Percentiles rank a stretch among this genome's conserved stretches.
Evolutionary conservation across 2,888 invertebrate species (phyloP).

Genomic region (Aporophyla nigra): DNA sequence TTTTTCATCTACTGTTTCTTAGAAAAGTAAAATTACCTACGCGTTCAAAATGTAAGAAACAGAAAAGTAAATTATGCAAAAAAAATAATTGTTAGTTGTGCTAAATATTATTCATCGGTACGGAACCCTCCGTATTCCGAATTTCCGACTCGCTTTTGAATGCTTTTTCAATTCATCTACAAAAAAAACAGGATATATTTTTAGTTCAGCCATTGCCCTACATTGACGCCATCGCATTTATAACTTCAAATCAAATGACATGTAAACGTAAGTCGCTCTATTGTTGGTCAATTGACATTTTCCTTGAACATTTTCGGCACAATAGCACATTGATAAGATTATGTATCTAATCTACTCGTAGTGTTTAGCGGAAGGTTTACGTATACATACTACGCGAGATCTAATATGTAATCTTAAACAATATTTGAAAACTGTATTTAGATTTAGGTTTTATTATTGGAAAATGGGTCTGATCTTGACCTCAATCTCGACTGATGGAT

Average conservation of each 20-base stretch:
- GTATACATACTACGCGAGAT: neutral
- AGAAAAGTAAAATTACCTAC: no score
- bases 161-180: neutral
- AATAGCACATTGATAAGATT: constrained; percentile 44
- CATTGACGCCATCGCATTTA: neutral
- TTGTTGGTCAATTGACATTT: constrained; percentile 55
- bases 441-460: no score
- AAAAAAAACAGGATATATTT: constrained; percentile 5
- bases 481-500: no score
- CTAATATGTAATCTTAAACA: neutral
- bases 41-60: no score
- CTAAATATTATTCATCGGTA: neutral
- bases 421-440: no score
- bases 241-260: constrained; percentile 15
- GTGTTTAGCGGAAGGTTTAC: neutral
- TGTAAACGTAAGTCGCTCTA: constrained; percentile 5
- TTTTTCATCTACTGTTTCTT: no score
- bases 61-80: neutral
- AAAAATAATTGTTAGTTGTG: no score
- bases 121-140: neutral
- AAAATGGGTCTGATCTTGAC: no score
- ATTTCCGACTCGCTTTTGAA: neutral
- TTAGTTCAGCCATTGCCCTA: constrained; percentile 15
- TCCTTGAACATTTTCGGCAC: constrained; percentile 52
- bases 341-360: constrained; percentile 39